These are phyloP conservation scores for Dendroctonus ponderosae DNA, from an alignment of 1,140 invertebrate species.

Conservation along the genomic window DNA sequence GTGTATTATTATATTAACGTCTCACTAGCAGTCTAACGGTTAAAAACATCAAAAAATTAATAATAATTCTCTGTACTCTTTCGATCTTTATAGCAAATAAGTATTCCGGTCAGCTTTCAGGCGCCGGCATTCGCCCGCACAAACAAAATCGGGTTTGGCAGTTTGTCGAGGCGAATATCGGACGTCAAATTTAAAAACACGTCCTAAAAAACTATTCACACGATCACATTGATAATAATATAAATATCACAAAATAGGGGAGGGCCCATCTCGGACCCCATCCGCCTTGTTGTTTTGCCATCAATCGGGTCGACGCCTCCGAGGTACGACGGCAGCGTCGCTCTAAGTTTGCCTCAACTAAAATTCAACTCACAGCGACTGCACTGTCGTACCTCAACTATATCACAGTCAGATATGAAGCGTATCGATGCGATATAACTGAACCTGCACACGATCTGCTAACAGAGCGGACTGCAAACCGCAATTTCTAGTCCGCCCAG, in stretches of 20 bases:
- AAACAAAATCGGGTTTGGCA: background rate
- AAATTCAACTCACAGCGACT: background rate
- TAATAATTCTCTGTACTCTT: constrained; percentile 19
- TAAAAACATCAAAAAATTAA: constrained; percentile 32
- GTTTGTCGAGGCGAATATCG: background rate
- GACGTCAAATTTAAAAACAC: constrained; percentile 12
- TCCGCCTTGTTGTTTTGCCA: constrained; percentile 12
- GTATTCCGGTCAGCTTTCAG: background rate
- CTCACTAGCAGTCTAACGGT: constrained; percentile 32
- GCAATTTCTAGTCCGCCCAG: too few relatives aligned
- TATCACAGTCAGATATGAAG: constrained; percentile 22
- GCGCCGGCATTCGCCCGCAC: background rate
- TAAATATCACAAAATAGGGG: constrained; percentile 27
- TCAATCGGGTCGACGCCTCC: constrained; percentile 6
- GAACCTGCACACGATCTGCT: background rate
- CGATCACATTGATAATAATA: constrained; percentile 32
- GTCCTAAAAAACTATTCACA: constrained; percentile 30
- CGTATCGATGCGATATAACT: constrained; percentile 17
- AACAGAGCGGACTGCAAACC: background rate
- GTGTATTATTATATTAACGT: constrained; percentile 23
- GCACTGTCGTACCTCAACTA: constrained; percentile 2
- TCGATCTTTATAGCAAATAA: constrained; percentile 5
- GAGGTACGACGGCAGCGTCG: background rate
- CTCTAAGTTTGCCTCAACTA: background rate
- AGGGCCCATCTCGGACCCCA: background rate